Evolutionary conservation across 1,140 invertebrate species (phyloP), one percentile per base, ranked within the genome.

Genomic region (Cydia strobilella): DNA sequence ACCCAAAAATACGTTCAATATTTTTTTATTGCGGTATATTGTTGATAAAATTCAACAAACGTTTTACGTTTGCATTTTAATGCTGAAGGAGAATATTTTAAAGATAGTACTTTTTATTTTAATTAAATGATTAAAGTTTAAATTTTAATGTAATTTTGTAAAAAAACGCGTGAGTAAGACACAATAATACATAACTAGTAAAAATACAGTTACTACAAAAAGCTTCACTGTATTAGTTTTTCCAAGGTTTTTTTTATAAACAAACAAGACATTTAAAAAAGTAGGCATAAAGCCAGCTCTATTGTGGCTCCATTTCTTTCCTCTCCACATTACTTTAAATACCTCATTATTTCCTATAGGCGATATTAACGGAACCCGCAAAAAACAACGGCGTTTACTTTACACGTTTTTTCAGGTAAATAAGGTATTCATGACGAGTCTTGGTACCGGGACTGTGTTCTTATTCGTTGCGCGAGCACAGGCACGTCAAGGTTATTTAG

Each of bases 351-450:
- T 35, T 66, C 63, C 63, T 66, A 42, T 39, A 10, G 27, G 65
- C 9, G 1, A 69, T 18, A 69, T 69, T 42, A 69, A 69, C 65
- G n/a, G 65, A 69, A 69, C 65, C 65, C 65, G n/a, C n/a, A 35
- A 69, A 31, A 66, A 31, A 66, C n/a, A 66, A 35, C 63, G 25
- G 63, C 63, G 25, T 27, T 66, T 6, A 35, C 31, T 66, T 69
- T 42, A 69, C 65, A 69, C 31, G 18, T 69, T 69, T 69, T 69
- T 69, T 69, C 65, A 39, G 27, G 27, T 15, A 66, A 66, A 35
- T 69, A 69, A 35, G 65, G 65, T 69, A 69, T 69, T 69, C 65
- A 69, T 69, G 65, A 69, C 65, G 65, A 69, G 65, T 35, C 65
- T 35, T 5, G 15, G 18, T 59, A 23, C 54, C 9, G 20, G 18